A percentile compares a stretch with the other conserved stretches of the same genome.
Conservation (phyloP, 2,797 vertebrate genomes). For the Numenius phaeopus region DNA sequence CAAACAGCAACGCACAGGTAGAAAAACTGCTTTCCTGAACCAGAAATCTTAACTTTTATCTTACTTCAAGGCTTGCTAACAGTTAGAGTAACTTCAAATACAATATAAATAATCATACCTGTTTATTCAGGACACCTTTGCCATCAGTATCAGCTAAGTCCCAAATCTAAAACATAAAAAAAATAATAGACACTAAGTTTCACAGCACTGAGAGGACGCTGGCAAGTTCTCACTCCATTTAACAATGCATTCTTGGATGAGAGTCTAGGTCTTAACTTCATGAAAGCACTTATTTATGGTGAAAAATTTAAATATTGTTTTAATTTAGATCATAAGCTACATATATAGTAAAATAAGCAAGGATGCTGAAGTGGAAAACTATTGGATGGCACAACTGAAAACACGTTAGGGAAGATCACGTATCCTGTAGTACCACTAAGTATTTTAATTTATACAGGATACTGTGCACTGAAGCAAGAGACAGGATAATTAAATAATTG, state of each 20-base stretch:
- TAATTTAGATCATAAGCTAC: neutral
- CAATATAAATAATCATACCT: constrained; percentile 82
- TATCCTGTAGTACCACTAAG: neutral
- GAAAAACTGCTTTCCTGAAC: neutral
- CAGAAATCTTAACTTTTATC: neutral
- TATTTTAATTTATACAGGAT: neutral
- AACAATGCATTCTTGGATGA: neutral
- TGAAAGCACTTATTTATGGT: neutral
- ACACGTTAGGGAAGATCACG: neutral
- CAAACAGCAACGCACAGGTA: neutral
- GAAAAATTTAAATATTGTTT: neutral
- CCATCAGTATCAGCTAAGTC: constrained; percentile 95
- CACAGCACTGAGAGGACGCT: neutral
- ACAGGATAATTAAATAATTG: neutral
- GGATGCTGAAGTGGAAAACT: neutral
- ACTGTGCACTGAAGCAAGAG: neutral
- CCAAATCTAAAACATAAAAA: constrained; percentile 89
- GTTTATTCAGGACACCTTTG: constrained; percentile 95
- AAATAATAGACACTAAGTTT: neutral
- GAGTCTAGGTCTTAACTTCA: neutral
- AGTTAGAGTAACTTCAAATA: neutral
- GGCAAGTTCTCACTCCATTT: neutral
- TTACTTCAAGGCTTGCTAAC: neutral
- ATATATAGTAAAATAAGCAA: neutral
- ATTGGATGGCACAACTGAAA: neutral